A percentile compares a stretch with the other conserved stretches of the same genome.
These are phyloP conservation scores for Lordiphosa collinella DNA, from an alignment of 1,140 invertebrate genomes.

Conservation along the genomic window DNA sequence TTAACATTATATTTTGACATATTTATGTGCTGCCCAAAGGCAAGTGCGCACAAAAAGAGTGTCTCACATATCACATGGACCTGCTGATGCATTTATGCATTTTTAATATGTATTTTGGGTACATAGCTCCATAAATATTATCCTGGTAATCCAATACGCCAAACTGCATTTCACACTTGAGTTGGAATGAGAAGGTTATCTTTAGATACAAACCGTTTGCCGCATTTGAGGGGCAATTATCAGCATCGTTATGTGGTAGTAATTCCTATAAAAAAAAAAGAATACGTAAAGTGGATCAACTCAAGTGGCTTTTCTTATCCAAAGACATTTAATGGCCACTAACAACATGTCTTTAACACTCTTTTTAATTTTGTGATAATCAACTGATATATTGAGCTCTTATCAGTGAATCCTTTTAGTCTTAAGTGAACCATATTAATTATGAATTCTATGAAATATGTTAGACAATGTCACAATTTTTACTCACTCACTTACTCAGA, in stretches of 20 bases:
- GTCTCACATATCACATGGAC: constrained; percentile 54
- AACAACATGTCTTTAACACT: constrained; percentile 60
- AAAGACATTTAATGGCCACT: constrained; percentile 27
- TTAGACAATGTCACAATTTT: too few species aligned
- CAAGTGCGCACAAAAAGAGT: constrained; percentile 43
- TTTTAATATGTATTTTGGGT: constrained; percentile 59
- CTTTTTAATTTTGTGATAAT: constrained; percentile 36
- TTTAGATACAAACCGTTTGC: constrained; percentile 26
- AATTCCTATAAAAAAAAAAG: constrained; percentile 40
- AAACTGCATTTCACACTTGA: constrained; percentile 41
- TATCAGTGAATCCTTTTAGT: constrained; percentile 9
- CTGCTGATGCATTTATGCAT: constrained; percentile 67
- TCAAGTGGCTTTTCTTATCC: constrained; percentile 61
- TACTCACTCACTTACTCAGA: too few species aligned
- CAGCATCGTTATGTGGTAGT: constrained; percentile 69
- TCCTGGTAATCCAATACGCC: constrained; percentile 34
- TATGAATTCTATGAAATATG: too few species aligned
- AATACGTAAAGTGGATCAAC: constrained; percentile 12
- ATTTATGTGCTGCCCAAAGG: constrained; percentile 56
- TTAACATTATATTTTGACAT: constrained; percentile 64
- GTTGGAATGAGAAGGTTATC: not conserved
- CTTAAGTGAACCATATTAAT: not conserved
- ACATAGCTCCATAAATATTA: constrained; percentile 31
- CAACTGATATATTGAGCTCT: constrained; percentile 3
- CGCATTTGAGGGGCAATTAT: constrained; percentile 45